These are phyloP conservation scores for Pediacus dermestoides DNA, from an alignment of 2,888 invertebrate genomes.

Conservation along the genomic window DNA sequence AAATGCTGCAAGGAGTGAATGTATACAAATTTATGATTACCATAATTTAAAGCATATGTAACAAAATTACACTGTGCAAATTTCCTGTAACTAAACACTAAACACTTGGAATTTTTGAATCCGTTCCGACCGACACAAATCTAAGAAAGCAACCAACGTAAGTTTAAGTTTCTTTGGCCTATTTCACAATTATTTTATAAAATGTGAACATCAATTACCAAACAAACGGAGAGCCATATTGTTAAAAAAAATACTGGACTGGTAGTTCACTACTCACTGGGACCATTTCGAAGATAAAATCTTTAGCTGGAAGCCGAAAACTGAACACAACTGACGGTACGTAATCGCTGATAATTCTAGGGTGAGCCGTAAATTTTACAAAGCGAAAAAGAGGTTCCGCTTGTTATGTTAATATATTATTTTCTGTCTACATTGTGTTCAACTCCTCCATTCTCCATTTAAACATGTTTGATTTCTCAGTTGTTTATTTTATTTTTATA, in stretches of 20 bases:
- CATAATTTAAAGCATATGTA: constrained; percentile 23
- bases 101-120: constrained; percentile 20
- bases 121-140: constrained; percentile 14
- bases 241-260: too few relatives aligned
- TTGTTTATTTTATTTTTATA: too few relatives aligned
- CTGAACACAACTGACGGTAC: constrained; percentile 2
- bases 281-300: constrained; percentile 1
- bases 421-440: too few relatives aligned
- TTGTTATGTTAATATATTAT: constrained; percentile 11
- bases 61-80: constrained; percentile 23
- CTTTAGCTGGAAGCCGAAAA: constrained; percentile 1
- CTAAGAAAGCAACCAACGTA: constrained; percentile 2
- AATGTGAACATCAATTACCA: not conserved
- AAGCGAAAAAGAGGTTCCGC: constrained; percentile 15
- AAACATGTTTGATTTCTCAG: too few relatives aligned
- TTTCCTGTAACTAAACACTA: constrained; percentile 23
- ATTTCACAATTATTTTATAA: not conserved
- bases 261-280: too few relatives aligned
- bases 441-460: too few relatives aligned
- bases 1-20: constrained; percentile 20
- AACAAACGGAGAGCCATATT: too few relatives aligned
- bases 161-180: not conserved
- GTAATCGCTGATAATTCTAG: constrained; percentile 17
- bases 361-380: constrained; percentile 14
- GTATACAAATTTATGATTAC: constrained; percentile 27